Conservation (phyloP, 2,888 invertebrate genomes). For the Lasioglossum zephyrum region DNA sequence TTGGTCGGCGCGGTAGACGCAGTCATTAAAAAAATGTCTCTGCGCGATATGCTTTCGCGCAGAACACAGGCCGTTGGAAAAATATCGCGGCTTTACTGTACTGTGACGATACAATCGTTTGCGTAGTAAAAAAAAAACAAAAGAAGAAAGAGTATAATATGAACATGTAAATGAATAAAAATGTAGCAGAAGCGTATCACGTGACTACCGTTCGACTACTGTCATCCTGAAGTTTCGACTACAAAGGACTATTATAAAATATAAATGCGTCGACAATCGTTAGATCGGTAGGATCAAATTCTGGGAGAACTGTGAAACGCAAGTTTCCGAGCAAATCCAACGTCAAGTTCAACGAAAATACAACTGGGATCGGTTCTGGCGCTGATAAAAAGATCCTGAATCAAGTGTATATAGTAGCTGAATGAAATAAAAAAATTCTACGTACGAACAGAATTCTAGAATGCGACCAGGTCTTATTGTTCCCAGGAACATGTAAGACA, state of each 20-base stretch:
- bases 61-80: too few species aligned
- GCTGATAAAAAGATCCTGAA: too few species aligned
- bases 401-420: neutral
- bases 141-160: constrained; percentile 21
- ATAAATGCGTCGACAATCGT: constrained; percentile 33
- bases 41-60: too few species aligned
- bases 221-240: neutral
- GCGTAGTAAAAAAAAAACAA: constrained; percentile 16
- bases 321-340: constrained; percentile 35
- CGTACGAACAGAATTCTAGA: neutral
- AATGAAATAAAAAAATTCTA: neutral
- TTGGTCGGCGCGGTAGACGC: too few species aligned
- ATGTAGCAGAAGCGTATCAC: constrained; percentile 38
- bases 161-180: constrained; percentile 26
- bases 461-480: too few species aligned
- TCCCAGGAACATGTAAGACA: neutral
- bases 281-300: neutral
- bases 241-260: neutral
- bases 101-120: constrained; percentile 48
- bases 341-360: constrained; percentile 15
- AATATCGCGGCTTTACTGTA: neutral
- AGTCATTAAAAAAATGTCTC: too few species aligned
- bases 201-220: constrained; percentile 22
- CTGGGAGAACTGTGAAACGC: constrained; percentile 27
- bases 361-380: neutral